Evolutionary conservation across 1,140 invertebrate species (phyloP), one percentile per base, ranked within the genome.

Genomic region (Pseudoatta argentina): DNA sequence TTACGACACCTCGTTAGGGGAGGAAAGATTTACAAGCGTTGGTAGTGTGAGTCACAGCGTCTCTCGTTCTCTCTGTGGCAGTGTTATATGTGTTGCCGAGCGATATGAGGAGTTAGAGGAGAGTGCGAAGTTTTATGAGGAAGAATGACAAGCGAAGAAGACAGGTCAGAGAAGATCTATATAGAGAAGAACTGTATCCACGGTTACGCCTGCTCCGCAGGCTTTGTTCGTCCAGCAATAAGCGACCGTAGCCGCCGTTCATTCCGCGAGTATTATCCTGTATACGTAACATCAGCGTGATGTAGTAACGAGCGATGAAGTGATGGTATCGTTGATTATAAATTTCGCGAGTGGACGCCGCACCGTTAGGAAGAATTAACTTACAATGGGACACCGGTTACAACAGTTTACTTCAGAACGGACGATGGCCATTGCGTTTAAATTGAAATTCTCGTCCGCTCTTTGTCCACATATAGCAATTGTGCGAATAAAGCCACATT

Each of bases 1-100:
- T 94, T 94, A 94, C 92, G 93, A 92, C 91, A 89, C 90, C 93
- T 94, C 91, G 93, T 94, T 94, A 94, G 91, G 88, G 88, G 78
- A 82, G 90, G 79, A 51, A 89, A 91, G 92, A 93, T 91, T 92
- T 93, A 93, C 91, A 87, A 61, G 75, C 85, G 66, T 73, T 69
- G 63, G 77, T 39, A 76, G 86, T 86, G 89, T 86, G 81, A 82
- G 86, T 86, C 10, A 81, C 77, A 39, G 59, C 53, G 24, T 30
- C 44, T 51, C 61, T 61, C 48, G 24, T 83, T 79, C 85, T 72
- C 87, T 59, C 53, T 27, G 34, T 3, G 27, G 64, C 64, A 8
- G 69, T 39, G 16, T 34, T 69, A 69, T 55, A 59, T 30, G 24
- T 34, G 64, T 77, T 64, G 57, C 44, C 30, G 57, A 30, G 59